Evolutionary conservation across 1,140 invertebrate species (phyloP).

Genomic region (Gryllus bimaculatus): DNA sequence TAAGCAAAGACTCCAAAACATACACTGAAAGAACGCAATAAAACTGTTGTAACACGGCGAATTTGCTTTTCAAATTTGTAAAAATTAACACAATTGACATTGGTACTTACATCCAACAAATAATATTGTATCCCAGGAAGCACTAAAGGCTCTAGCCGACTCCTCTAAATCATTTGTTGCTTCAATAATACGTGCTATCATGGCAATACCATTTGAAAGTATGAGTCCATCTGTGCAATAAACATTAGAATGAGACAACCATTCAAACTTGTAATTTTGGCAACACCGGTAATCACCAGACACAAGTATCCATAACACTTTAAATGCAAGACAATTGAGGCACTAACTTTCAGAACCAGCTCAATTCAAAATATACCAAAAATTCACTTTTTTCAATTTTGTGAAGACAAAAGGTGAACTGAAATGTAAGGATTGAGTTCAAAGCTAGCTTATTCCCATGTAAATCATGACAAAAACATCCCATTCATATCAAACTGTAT

Average conservation of each 20-base stretch:
- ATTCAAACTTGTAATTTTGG: no score
- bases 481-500: no score
- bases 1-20: slow-evolving; percentile 59
- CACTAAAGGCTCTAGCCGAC: slow-evolving; percentile 51
- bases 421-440: no score
- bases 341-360: no score
- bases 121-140: slow-evolving; percentile 63
- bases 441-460: no score
- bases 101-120: slow-evolving; percentile 39
- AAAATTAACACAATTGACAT: background rate
- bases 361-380: no score
- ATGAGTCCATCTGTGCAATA: slow-evolving; percentile 50
- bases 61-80: background rate
- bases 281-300: no score
- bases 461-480: no score
- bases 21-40: slow-evolving; percentile 50
- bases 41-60: background rate
- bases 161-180: slow-evolving; percentile 40
- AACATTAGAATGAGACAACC: background rate
- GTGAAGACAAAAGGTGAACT: no score
- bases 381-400: no score
- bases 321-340: no score
- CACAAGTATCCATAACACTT: no score
- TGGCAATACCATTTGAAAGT: slow-evolving; percentile 54
- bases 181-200: slow-evolving; percentile 48